A percentile compares a stretch with the other conserved stretches of the same genome.
Evolutionary conservation across 2,888 invertebrate species (phyloP).

Genomic region (Amiota mariae): DNA sequence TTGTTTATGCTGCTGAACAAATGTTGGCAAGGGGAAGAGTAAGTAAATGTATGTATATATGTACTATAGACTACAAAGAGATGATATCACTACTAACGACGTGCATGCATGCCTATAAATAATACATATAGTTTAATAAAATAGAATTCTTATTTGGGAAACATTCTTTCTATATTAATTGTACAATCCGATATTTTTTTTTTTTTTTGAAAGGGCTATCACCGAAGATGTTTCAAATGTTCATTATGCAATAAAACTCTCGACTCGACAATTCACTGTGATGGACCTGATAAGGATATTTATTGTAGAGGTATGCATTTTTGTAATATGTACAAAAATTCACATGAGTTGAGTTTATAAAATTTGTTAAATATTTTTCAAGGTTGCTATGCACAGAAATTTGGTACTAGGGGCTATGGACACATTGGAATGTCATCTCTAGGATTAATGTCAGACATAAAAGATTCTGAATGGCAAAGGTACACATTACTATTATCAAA

Average conservation of each 20-base stretch:
- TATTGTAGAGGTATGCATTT: constrained; percentile 86
- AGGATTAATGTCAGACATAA: constrained; percentile 89
- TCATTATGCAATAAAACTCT: constrained; percentile 87
- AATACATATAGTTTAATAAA: too few species aligned
- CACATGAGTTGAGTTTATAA: background rate
- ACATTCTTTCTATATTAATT: background rate
- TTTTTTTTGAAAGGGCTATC: constrained; percentile 80
- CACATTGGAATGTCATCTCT: constrained; percentile 90
- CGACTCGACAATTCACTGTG: constrained; percentile 92
- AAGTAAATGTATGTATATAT: constrained; percentile 72
- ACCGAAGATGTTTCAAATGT: constrained; percentile 93
- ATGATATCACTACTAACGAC: too few species aligned
- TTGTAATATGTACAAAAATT: background rate
- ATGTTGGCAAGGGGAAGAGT: constrained; percentile 92
- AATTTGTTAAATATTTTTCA: constrained; percentile 49
- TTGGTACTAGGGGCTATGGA: constrained; percentile 94
- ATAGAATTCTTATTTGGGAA: too few species aligned
- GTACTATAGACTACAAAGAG: too few species aligned
- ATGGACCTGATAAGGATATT: constrained; percentile 92
- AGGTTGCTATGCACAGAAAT: constrained; percentile 97
- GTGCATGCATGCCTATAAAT: too few species aligned
- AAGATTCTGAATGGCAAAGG: constrained; percentile 85
- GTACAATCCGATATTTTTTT: background rate
- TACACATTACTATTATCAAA: constrained; percentile 70
- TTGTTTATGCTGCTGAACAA: constrained; percentile 91